Evolutionary conservation across 2,113 vertebrate species (phyloP).

Genomic region (Ptychochromis oligacanthus): DNA sequence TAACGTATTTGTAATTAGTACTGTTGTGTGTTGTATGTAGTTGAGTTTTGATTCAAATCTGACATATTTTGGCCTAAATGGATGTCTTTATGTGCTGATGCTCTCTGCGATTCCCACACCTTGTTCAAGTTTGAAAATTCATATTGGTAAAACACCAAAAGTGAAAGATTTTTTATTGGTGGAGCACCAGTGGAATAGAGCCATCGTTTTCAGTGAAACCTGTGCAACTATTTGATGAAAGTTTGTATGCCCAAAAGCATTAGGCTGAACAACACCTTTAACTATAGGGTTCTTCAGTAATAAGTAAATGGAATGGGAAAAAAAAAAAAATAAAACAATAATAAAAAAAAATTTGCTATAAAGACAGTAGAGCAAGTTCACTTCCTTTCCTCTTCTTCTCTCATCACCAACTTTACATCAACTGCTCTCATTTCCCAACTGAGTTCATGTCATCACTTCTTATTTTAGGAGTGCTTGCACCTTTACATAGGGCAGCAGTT

Average conservation of each 20-base stretch:
- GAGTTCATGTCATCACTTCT: neutral
- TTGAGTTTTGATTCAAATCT: neutral
- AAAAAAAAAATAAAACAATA: too few species aligned
- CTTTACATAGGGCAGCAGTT: neutral
- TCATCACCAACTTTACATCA: too few species aligned
- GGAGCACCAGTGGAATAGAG: neutral
- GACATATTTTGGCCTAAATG: neutral
- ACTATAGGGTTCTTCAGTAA: neutral
- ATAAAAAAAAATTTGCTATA: too few species aligned
- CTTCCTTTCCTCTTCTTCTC: too few species aligned
- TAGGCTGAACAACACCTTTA: neutral
- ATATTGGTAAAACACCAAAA: neutral
- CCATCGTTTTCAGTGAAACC: neutral
- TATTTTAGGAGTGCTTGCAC: neutral
- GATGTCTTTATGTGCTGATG: neutral
- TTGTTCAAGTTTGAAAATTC: neutral
- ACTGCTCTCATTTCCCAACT: neutral
- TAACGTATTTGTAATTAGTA: neutral
- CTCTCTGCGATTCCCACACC: too few species aligned
- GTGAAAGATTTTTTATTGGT: neutral
- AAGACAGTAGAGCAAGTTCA: too few species aligned
- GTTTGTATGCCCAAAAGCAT: neutral
- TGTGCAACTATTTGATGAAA: neutral
- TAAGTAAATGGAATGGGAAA: neutral
- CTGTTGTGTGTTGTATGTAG: neutral